These are phyloP conservation scores for Oryzias curvinotus DNA, from an alignment of 2,113 vertebrate species.

Conservation along the genomic window DNA sequence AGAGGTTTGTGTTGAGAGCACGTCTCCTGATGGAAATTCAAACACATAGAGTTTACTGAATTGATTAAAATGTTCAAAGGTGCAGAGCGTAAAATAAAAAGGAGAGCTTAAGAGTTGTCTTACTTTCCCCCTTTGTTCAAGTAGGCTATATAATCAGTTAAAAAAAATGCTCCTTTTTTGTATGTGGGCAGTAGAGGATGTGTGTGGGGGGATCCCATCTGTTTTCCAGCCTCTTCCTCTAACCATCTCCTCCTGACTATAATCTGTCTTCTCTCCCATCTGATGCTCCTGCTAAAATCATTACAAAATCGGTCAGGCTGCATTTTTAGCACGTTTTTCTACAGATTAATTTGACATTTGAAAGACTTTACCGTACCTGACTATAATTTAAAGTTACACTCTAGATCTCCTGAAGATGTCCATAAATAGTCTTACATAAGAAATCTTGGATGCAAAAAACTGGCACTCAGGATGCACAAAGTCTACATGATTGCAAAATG, in stretches of 20 bases:
- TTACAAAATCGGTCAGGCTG: slow-evolving; percentile 18
- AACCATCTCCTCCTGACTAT: slow-evolving; percentile 26
- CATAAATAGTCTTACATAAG: too few relatives aligned
- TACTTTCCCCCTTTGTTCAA: background rate
- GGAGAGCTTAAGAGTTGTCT: background rate
- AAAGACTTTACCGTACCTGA: background rate
- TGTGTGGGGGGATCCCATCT: slow-evolving; percentile 41
- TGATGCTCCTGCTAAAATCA: slow-evolving; percentile 26
- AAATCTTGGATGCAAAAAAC: too few relatives aligned
- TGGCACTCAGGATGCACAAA: too few relatives aligned
- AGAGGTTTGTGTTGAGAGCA: background rate
- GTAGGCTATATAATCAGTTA: slow-evolving; percentile 1
- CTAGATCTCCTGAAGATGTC: too few relatives aligned
- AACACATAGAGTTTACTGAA: background rate
- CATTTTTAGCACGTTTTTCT: background rate
- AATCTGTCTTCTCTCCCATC: slow-evolving; percentile 36
- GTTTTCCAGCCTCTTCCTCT: slow-evolving; percentile 38
- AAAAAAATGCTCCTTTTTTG: background rate
- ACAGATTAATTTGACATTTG: too few relatives aligned
- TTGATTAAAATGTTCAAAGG: background rate
- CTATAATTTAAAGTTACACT: background rate
- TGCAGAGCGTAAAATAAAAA: background rate
- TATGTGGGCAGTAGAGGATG: slow-evolving; percentile 4
- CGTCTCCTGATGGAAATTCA: background rate
- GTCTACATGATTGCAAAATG: too few relatives aligned